Conservation (phyloP, 2,797 vertebrate genomes). For the Melanogrammus aeglefinus region DNA sequence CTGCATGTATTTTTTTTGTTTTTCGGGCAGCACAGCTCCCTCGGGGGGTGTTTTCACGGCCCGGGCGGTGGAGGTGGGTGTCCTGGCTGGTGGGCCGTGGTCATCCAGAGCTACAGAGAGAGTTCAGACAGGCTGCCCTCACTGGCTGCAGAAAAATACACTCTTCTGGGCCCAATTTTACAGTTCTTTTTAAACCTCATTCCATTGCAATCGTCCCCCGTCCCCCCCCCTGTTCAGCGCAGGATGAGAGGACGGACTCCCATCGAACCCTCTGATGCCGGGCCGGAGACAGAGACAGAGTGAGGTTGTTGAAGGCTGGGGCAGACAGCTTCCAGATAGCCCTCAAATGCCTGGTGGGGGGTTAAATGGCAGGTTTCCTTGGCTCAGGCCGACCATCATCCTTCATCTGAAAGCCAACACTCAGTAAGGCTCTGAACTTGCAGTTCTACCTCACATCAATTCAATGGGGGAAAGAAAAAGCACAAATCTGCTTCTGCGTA, state of each 20-base stretch:
- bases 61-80: constrained; percentile 14
- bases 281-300: constrained; percentile 55
- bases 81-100: constrained; percentile 57
- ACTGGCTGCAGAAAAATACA: neutral
- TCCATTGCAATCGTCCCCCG: neutral
- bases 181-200: neutral
- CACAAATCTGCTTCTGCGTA: constrained; percentile 22
- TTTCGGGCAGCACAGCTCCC: neutral
- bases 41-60: neutral
- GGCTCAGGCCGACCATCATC: constrained; percentile 58
- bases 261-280: constrained; percentile 34
- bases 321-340: constrained; percentile 42
- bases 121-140: constrained; percentile 65
- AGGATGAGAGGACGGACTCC: neutral
- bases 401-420: constrained; percentile 55
- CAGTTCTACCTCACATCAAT: constrained; percentile 25
- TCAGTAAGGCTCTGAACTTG: constrained; percentile 34
- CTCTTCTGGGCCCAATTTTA: neutral
- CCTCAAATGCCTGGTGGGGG: constrained; percentile 48
- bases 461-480: constrained; percentile 41
- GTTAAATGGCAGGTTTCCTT: constrained; percentile 65
- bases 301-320: constrained; percentile 32
- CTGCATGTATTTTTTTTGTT: constrained; percentile 1
- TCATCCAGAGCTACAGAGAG: constrained; percentile 63
- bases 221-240: neutral